Base-by-base conservation (phyloP, 2,113 vertebrate genomes). In the Cyphomyrus plagiostoma region DNA sequence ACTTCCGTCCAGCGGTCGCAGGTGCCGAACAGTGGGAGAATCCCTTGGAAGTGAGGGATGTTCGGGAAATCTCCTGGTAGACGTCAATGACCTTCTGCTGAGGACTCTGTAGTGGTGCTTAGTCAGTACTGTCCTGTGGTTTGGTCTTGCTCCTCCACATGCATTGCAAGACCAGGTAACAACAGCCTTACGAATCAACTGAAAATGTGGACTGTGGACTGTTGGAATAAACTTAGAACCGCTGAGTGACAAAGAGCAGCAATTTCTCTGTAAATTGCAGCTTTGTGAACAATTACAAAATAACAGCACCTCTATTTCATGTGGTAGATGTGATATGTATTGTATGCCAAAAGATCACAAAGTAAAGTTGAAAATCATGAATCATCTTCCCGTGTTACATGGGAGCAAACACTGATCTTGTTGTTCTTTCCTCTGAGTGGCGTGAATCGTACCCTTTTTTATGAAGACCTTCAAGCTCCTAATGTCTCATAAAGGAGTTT, bases 1-100 rank as follows among this genome's bases (percentile, higher is more conserved):
- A 90, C 92, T 92, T 92, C 90, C 91, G 92, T 89, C 91, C 90
- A 21, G 88, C 21, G 58, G 35, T 19, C 87, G 35, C 52, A 45
- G 86, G 52, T 66, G 87, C 48, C 21, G 19, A 62, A 23, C n/a
- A 52, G 46, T 26, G 49, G 70, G 66, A 88, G 74, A 80, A 50
- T 49, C 66, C 87, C 66, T 48, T 50, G 66, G 70, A 89, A 89
- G 88, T 89, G 88, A 23, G 42, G 87, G 88, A 39, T 7, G 9
- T 49, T 26, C n/a, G 70, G 46, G 66, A 80, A 49, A 48, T 70
- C 30, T 26, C 56, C 58, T 1, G 13, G 62, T 48, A 46, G 19
- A 70, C 15, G 45, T 88, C 87, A 48, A 52, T 10, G 52, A n/a
- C 46, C 48, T 87, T 87, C 15, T 48, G 26, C 50, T 39, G 15